phyloP scores from a whole-genome alignment of 2,888 invertebrate genomes.

The Pomacea canaliculata region DNA sequence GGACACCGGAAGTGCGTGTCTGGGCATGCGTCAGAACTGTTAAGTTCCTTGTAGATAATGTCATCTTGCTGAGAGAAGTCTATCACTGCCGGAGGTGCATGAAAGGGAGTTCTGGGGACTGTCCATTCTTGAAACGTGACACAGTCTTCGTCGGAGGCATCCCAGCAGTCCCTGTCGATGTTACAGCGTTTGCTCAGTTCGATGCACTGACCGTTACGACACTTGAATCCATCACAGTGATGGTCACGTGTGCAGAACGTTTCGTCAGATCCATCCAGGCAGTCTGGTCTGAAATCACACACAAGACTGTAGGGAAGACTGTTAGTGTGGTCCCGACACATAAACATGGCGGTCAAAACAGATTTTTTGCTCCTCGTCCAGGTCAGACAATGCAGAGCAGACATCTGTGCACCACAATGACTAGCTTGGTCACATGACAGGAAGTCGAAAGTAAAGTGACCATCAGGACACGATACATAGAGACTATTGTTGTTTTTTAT shows the following conservation, averaged over 20 bases:
- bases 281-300: conserved; percentile 12
- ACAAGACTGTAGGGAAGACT: conserved; percentile 7
- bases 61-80: too few species aligned
- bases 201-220: conserved; percentile 47
- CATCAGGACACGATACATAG: background rate
- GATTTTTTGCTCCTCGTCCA: too few species aligned
- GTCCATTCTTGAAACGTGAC: background rate
- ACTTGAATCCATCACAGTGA: conserved; percentile 50
- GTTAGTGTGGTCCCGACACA: background rate
- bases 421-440: conserved; percentile 6
- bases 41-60: too few species aligned
- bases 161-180: conserved; percentile 47
- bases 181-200: conserved; percentile 43
- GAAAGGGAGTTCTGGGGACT: background rate
- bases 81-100: too few species aligned
- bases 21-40: conserved; percentile 5
- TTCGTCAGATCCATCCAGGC: conserved; percentile 10
- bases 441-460: conserved; percentile 10
- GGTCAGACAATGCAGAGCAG: background rate
- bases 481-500: too few species aligned
- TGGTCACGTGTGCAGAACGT: background rate
- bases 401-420: background rate
- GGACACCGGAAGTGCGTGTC: conserved; percentile 21
- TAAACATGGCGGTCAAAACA: background rate
- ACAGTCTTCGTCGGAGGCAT: conserved; percentile 51